Percentiles rank a stretch among this genome's conserved stretches.
Conservation (phyloP, 2,888 invertebrate species). For the Drosophila borealis region DNA sequence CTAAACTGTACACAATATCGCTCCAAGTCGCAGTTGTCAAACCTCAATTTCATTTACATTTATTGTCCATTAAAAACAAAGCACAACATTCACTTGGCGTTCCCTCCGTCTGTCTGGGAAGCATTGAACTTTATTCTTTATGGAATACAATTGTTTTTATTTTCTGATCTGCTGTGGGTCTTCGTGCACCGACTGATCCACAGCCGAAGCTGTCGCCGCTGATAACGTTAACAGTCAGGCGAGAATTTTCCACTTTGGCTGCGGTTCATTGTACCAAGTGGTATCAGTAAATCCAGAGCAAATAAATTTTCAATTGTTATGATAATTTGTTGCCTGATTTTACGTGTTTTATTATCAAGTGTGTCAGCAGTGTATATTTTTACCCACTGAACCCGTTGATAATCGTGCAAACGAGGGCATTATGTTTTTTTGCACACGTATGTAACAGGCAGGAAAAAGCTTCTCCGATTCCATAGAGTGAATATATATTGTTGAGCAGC, state of each 20-base stretch:
- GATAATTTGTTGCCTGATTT: background rate
- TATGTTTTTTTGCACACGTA: too few relatives aligned
- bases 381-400: too few relatives aligned
- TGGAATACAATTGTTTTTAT: slow-evolving; percentile 3
- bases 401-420: too few relatives aligned
- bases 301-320: slow-evolving; percentile 3
- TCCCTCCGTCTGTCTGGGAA: slow-evolving; percentile 6
- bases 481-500: background rate
- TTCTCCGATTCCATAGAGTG: too few relatives aligned
- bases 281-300: slow-evolving; percentile 17
- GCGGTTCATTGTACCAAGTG: slow-evolving; percentile 28
- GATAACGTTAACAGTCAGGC: slow-evolving; percentile 24
- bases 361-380: background rate
- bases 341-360: slow-evolving; percentile 8
- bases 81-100: slow-evolving; percentile 4
- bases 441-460: too few relatives aligned
- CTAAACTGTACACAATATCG: slow-evolving; percentile 22
- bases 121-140: slow-evolving; percentile 48
- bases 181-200: slow-evolving; percentile 4
- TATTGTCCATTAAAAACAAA: slow-evolving; percentile 35
- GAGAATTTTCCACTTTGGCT: background rate
- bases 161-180: slow-evolving; percentile 31
- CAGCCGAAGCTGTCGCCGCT: background rate
- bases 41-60: slow-evolving; percentile 37
- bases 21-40: slow-evolving; percentile 1